Evolutionary conservation across 2,113 vertebrate genomes (phyloP).

Genomic region (Nyctibius bracteatus): DNA sequence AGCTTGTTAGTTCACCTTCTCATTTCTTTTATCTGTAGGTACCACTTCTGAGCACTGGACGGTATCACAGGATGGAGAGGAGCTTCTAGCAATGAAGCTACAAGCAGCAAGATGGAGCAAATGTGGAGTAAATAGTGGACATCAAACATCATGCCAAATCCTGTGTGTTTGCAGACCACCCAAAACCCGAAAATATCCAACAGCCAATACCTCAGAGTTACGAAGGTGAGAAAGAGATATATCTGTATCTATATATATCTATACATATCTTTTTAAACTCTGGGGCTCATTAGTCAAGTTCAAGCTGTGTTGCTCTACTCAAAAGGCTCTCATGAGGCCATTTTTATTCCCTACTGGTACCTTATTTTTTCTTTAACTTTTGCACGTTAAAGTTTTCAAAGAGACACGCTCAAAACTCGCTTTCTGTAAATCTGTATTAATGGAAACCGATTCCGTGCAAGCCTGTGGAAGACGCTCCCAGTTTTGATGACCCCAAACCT

Average conservation of each 20-base stretch:
- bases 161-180: neutral
- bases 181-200: neutral
- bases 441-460: neutral
- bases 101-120: neutral
- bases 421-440: neutral
- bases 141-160: neutral
- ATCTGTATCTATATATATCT: neutral
- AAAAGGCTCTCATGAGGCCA: constrained; percentile 20
- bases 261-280: neutral
- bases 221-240: neutral
- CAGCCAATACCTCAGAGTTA: neutral
- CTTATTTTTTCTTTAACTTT: neutral
- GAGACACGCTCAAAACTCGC: neutral
- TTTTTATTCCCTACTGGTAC: neutral
- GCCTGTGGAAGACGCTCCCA: neutral
- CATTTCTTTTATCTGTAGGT: neutral
- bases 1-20: neutral
- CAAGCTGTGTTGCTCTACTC: constrained; percentile 41
- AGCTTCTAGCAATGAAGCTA: neutral
- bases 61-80: accelerated
- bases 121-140: accelerated
- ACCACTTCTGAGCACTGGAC: neutral
- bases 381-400: neutral
- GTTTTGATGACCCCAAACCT: neutral
- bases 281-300: constrained; percentile 45